Percentiles rank a stretch among this genome's conserved stretches.
phyloP scores from a whole-genome alignment of 2,888 invertebrate species.

The Tachina grossa region DNA sequence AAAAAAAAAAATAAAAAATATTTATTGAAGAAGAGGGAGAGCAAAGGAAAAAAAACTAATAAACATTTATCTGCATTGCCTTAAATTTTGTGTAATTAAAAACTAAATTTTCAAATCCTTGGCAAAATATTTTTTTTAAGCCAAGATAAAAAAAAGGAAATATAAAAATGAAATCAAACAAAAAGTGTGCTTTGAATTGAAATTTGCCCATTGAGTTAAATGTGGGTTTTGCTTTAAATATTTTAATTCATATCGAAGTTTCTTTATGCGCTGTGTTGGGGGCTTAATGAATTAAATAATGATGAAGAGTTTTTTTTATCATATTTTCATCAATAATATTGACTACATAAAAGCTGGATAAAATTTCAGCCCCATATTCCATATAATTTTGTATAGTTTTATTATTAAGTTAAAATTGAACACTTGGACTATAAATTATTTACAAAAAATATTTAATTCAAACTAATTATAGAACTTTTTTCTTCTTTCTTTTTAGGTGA shows the following conservation, averaged over 20 bases:
- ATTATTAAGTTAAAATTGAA: too few relatives aligned
- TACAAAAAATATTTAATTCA: too few relatives aligned
- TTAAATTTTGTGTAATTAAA: constrained; percentile 48
- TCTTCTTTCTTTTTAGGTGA: too few relatives aligned
- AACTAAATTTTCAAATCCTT: constrained; percentile 31
- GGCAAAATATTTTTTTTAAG: constrained; percentile 28
- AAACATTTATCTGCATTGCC: constrained; percentile 51
- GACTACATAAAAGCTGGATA: too few relatives aligned
- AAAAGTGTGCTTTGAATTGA: constrained; percentile 38
- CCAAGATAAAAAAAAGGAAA: constrained; percentile 31
- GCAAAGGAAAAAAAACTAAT: not conserved
- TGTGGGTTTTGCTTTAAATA: constrained; percentile 20
- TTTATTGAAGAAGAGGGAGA: constrained; percentile 1
- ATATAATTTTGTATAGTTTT: too few relatives aligned
- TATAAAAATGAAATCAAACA: constrained; percentile 4
- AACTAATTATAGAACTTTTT: too few relatives aligned
- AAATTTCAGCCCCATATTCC: too few relatives aligned
- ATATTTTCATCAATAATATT: too few relatives aligned
- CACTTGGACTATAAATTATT: too few relatives aligned
- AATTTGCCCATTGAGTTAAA: constrained; percentile 14
- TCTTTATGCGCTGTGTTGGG: not conserved
- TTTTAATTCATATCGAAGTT: constrained; percentile 13
- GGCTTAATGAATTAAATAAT: not conserved
- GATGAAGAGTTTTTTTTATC: too few relatives aligned
- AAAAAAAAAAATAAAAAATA: not conserved